Evolutionary conservation across 2,797 vertebrate species (phyloP).

Genomic region (Apogon hyalosoma): DNA sequence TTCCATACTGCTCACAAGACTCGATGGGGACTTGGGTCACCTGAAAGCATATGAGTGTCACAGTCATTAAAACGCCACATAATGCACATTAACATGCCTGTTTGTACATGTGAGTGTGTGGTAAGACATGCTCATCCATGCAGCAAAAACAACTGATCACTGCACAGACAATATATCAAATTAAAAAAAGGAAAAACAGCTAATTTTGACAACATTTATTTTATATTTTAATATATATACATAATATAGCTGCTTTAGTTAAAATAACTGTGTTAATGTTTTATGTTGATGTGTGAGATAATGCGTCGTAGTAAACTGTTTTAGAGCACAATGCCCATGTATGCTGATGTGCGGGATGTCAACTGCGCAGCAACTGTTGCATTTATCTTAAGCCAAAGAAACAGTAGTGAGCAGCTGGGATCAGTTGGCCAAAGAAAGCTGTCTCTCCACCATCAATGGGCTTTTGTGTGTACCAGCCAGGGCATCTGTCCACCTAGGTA

Average conservation of each 20-base stretch:
- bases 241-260: neutral
- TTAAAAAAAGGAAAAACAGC: too few species aligned
- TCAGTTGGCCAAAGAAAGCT: constrained; percentile 64
- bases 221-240: neutral
- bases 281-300: constrained; percentile 1
- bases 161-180: too few species aligned
- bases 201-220: neutral
- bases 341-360: constrained; percentile 35
- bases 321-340: neutral
- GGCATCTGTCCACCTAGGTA: constrained; percentile 66
- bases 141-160: too few species aligned
- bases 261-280: neutral
- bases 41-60: constrained; percentile 76
- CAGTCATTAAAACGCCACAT: constrained; percentile 16
- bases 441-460: constrained; percentile 70
- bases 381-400: constrained; percentile 53
- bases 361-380: constrained; percentile 68
- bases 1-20: constrained; percentile 95
- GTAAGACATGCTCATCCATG: too few species aligned
- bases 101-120: neutral
- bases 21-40: constrained; percentile 94
- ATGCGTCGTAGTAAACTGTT: constrained; percentile 1
- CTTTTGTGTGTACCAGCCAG: constrained; percentile 57
- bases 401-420: constrained; percentile 72
- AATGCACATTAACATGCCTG: constrained; percentile 10